Evolutionary conservation across 2,797 vertebrate species (phyloP), one percentile per base, ranked within the genome.

Genomic region (Rhinichthys osculus): DNA sequence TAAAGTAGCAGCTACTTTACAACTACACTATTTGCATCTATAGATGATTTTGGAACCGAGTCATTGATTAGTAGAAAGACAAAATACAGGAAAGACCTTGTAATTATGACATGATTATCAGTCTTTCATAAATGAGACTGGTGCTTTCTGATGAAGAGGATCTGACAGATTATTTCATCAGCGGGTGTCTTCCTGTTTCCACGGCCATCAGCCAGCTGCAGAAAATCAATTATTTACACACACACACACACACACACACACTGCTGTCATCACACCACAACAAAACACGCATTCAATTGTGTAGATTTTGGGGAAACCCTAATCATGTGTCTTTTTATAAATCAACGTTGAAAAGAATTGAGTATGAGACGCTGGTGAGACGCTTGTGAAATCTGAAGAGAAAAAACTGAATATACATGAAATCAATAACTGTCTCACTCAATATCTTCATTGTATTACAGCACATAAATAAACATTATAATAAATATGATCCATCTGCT

Each of bases 211-310:
- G 74, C 85, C 88, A 90, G 85, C 81, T 89, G 88, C 86, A 57
- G 44, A 74, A 52, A 54, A 69, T 89, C 62, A 86, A 89, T 90
- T 85, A 89, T 90, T 90, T 50, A 90, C 67, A 80, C 81, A 70
- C 42, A 66, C 76, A 70, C 38, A 27, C 27, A 27, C 27, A 27
- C 27, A 90, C 67, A 80, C 81, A 70, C 42, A 66, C 76, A 70
- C 38, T 44, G 40, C 85, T 44, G 76, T 85, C 84, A 80, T 52
- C 76, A 83, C 74, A 80, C n/a, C 30, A 77, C 16, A 21, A 1
- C 23, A 40, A 21, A 81, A 57, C 76, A 52, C 33, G 72, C 70
- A 87, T 44, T 79, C 17, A 79, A 52, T 44, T 19, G 17, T 52
- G 21, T n/a, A 21, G 27, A 33, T 64, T 30, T 66, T 9, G 3